Evolutionary conservation across 2,888 invertebrate genomes (phyloP).

Genomic region (Sminthurides aquaticus): DNA sequence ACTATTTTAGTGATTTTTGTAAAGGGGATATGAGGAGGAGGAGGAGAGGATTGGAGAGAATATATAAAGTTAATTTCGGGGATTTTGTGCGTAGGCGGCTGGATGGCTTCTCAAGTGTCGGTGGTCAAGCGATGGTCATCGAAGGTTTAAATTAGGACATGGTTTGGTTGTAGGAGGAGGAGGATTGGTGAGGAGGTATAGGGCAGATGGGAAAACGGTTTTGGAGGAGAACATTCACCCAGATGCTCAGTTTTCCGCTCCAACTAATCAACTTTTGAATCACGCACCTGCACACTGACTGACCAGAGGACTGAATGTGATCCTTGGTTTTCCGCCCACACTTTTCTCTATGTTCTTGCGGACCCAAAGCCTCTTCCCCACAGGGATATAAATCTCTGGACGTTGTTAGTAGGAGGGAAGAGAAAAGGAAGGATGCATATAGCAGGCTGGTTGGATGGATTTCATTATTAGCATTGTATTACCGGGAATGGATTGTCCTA

Average conservation of each 20-base stretch:
- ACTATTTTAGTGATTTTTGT: not conserved
- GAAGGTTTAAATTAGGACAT: conserved; percentile 1
- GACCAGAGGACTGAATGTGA: not conserved
- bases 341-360: no score
- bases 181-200: not conserved
- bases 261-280: conserved; percentile 19
- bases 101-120: not conserved
- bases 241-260: conserved; percentile 24
- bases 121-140: conserved; percentile 6
- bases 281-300: conserved; percentile 14
- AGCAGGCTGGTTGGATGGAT: not conserved
- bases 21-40: not conserved
- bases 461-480: conserved; percentile 2
- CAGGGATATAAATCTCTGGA: not conserved
- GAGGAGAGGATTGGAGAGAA: no score
- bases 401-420: not conserved
- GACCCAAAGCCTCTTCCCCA: not conserved
- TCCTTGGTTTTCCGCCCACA: not conserved
- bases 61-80: not conserved
- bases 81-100: not conserved
- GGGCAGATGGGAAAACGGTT: conserved; percentile 1
- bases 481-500: not conserved
- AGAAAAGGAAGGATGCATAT: not conserved
- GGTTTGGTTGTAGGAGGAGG: not conserved
- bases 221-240: conserved; percentile 1